Evolutionary conservation across 2,797 vertebrate genomes (phyloP).

Genomic region (Falco concolor): DNA sequence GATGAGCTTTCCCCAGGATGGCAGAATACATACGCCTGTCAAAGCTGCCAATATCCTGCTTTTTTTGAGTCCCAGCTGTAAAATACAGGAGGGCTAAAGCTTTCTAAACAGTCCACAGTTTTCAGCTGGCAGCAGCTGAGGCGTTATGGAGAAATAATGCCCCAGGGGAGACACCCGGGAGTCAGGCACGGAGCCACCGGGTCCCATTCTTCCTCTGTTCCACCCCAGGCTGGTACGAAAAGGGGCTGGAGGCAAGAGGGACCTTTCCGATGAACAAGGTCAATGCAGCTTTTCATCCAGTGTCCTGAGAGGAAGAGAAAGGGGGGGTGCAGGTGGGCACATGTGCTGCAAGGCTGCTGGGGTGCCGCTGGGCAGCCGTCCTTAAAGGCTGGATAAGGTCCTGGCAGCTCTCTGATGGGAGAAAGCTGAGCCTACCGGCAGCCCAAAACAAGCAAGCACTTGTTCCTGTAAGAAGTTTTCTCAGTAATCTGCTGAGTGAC

Average conservation of each 20-base stretch:
- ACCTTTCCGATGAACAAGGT: fast-evolving
- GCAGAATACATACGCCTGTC: not conserved
- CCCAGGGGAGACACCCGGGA: not conserved
- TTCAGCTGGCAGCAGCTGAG: not conserved
- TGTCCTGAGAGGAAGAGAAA: not conserved
- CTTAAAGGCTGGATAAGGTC: not conserved
- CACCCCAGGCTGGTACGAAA: not conserved
- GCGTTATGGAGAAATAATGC: not conserved
- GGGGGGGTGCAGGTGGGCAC: not conserved
- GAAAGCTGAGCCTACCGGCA: not conserved
- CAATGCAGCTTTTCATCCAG: not conserved
- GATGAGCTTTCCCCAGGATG: not conserved
- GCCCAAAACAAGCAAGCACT: slow-evolving; percentile 15
- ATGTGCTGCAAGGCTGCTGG: not conserved
- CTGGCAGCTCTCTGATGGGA: not conserved
- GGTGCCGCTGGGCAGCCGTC: fast-evolving
- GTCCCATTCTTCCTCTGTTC: not conserved
- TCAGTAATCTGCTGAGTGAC: slow-evolving; percentile 62
- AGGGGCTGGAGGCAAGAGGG: not conserved
- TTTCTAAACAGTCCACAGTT: not conserved
- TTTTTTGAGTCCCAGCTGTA: not conserved
- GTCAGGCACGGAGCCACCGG: fast-evolving
- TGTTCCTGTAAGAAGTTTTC: slow-evolving; percentile 58
- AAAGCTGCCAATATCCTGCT: not conserved
- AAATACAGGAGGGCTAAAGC: not conserved